phyloP scores from a whole-genome alignment of 2,888 invertebrate genomes.

The Agelastica alni region DNA sequence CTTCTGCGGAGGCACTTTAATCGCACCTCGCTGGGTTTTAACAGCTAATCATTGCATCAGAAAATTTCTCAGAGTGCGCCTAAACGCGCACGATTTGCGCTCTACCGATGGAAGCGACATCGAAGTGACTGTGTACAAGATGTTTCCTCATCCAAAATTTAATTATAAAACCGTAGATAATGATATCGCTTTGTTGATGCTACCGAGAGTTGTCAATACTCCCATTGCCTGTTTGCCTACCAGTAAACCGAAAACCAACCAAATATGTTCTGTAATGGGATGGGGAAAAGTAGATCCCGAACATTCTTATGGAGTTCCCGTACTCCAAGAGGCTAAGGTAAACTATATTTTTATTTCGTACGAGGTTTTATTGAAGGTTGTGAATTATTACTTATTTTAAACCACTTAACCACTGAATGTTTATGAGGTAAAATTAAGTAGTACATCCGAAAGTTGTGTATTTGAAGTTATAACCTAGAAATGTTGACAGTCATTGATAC shows the following conservation, averaged over 20 bases:
- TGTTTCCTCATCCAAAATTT: constrained; percentile 82
- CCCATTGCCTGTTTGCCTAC: constrained; percentile 76
- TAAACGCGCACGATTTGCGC: constrained; percentile 84
- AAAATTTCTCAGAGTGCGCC: constrained; percentile 74
- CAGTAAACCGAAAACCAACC: constrained; percentile 66
- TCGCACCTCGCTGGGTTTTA: constrained; percentile 81
- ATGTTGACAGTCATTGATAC: too few species aligned
- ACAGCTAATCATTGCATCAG: constrained; percentile 88
- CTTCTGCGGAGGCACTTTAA: constrained; percentile 85
- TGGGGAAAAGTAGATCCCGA: constrained; percentile 86
- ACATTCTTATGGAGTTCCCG: constrained; percentile 79
- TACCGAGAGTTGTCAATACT: constrained; percentile 56
- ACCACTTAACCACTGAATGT: too few species aligned
- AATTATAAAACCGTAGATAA: constrained; percentile 89
- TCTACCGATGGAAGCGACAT: constrained; percentile 75
- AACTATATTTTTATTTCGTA: not conserved
- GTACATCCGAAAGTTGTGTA: too few species aligned
- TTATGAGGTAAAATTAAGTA: too few species aligned
- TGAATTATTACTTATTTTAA: too few species aligned
- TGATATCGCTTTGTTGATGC: constrained; percentile 83
- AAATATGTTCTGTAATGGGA: constrained; percentile 84
- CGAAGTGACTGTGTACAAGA: constrained; percentile 74
- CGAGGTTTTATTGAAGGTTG: too few species aligned
- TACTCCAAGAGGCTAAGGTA: constrained; percentile 86
- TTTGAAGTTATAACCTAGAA: too few species aligned